Evolutionary conservation across 2,888 invertebrate genomes (phyloP), one percentile per base, ranked within the genome.

Genomic region (Netelia fuscicornis): DNA sequence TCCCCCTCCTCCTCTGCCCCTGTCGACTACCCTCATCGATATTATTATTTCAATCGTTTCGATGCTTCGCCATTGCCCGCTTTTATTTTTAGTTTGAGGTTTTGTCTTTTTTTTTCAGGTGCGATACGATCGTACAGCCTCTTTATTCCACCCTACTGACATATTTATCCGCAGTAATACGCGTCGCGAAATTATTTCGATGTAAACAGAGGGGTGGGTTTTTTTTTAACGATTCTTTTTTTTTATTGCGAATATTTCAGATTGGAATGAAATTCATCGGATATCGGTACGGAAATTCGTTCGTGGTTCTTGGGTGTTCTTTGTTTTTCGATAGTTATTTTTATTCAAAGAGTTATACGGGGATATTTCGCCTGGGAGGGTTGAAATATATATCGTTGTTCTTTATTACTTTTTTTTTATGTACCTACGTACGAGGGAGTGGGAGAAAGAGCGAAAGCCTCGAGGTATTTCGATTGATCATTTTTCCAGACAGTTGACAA

Each of bases 401-500:
- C 1, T 20, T 20, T 20, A 20, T 20, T 20, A 20, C 20, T 20
- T 20, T 20, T 20, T 20, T 20, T 20, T 20, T 20, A 20, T 20
- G 20, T 20, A 20, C 20, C 20, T 20, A 6, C 58, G 76, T 23
- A 44, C n/a, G 9, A 30, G 17, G n/a, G 9, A 11, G 5, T 17
- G 58, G 10, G 44, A 30, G 48, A 71, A 68, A 65, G 13, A 76
- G 64, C n/a, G 6, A 37, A 62, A 62, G 71, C 71, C 44, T 62
- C 68, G 64, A 74, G 62, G 37, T 48, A 81, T 81, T 81, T 84
- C 84, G 81, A 85, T 85, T 85, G 70, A 81, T 85, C 84, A 85
- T 81, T 79, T 79, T 81, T 75, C 74, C 75, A 70, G 81, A 81
- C 84, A 70, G 81, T 85, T 85, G 84, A 85, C 81, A 85, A 81